Evolutionary conservation across 2,888 invertebrate species (phyloP).

Genomic region (Dysmachus trigonus): DNA sequence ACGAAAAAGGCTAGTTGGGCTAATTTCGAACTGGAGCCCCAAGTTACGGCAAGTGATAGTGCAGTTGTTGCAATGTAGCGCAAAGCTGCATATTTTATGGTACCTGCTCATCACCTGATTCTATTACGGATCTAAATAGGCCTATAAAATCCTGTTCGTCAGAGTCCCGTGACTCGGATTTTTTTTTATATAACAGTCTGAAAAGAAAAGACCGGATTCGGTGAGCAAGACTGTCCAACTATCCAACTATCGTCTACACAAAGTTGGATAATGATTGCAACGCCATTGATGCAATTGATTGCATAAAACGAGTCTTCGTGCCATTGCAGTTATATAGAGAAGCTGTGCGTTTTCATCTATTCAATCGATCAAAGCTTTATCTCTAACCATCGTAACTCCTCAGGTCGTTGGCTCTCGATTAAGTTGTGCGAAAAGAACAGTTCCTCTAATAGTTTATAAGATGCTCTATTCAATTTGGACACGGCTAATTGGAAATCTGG

Average conservation of each 20-base stretch:
- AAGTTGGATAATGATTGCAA: neutral
- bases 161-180: neutral
- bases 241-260: neutral
- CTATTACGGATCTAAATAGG: neutral
- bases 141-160: neutral
- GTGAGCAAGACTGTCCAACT: neutral
- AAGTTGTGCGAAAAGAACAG: neutral
- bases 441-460: neutral
- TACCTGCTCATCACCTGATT: neutral
- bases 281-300: constrained; percentile 22
- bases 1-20: neutral
- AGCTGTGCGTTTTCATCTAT: neutral
- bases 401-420: neutral
- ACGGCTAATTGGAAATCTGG: neutral
- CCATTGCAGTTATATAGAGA: constrained; percentile 1
- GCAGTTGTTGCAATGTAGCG: neutral
- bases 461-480: neutral
- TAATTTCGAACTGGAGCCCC: neutral
- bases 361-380: neutral
- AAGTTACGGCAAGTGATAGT: neutral
- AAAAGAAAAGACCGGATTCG: neutral
- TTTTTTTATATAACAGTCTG: constrained; percentile 20
- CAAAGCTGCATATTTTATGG: neutral
- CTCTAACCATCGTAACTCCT: neutral
- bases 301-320: neutral